Percentiles rank a stretch among this genome's conserved stretches.
Conservation (phyloP, 2,888 invertebrate genomes). For the Apamea sordens region DNA sequence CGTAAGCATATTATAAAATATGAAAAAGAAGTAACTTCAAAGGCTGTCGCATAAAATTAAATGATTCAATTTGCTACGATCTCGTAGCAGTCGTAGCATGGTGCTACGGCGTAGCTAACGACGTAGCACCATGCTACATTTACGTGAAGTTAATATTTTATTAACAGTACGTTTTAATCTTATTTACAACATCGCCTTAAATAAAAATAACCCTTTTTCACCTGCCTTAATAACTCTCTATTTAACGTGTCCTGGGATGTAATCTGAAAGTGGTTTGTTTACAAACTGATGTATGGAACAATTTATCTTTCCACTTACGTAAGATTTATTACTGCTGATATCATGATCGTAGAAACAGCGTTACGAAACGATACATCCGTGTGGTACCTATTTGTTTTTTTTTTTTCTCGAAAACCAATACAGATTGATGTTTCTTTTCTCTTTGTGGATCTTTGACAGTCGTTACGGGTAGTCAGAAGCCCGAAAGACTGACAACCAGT, state of each 20-base stretch:
- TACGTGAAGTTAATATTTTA: background rate
- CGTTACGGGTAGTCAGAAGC: too few species aligned
- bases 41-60: background rate
- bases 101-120: slow-evolving; percentile 44
- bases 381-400: background rate
- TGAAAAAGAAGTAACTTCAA: background rate
- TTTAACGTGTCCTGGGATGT: slow-evolving; percentile 31
- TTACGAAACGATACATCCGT: slow-evolving; percentile 16
- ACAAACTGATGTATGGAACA: slow-evolving; percentile 38
- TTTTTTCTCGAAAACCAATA: background rate
- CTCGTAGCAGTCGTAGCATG: slow-evolving; percentile 27
- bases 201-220: slow-evolving; percentile 15
- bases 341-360: slow-evolving; percentile 25
- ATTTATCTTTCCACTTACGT: slow-evolving; percentile 38
- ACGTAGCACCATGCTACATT: slow-evolving; percentile 18
- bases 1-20: background rate
- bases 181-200: background rate
- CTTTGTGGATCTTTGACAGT: too few species aligned
- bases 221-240: slow-evolving; percentile 7
- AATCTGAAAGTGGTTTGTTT: slow-evolving; percentile 54
- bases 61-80: slow-evolving; percentile 18
- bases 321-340: slow-evolving; percentile 52
- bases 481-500: too few species aligned
- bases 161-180: background rate
- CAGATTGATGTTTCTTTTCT: background rate